Evolutionary conservation across 2,888 invertebrate species (phyloP), one percentile per base, ranked within the genome.

Genomic region (Laspeyria flexula): DNA sequence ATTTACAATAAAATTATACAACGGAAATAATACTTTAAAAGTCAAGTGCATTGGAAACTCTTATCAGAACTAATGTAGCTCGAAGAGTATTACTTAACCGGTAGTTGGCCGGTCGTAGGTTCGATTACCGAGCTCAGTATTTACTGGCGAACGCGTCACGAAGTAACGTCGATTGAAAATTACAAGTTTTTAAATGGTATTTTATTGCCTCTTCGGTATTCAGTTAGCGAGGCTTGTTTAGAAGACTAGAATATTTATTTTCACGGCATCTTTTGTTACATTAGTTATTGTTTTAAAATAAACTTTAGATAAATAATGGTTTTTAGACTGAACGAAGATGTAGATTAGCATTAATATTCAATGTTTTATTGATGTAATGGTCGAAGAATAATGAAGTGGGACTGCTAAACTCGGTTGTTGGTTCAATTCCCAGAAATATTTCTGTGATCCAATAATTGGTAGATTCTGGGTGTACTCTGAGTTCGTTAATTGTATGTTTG

Each of bases 91-190:
- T 66, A 61, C 43, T 51, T 65, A 69, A 66, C 61, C 53, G 67
- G 70, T 70, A 70, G 73, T 76, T 63, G 60, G 58, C 45, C 58
- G 52, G 46, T 10, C 47, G 41, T 64, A 62, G 75, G 74, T 81
- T 82, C 79, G 79, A 80, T 86, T 85, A 86, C 84, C 67, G 64
- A 23, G 54, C 51, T 5, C 59, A 63, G 73, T 78, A 75, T 86
- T 87, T 85, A 85, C 77, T 72, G 72, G 68, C 49, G 42, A 61
- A 59, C 75, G 47, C 77, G 81, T 85, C 86, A 86, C 85, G 84
- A 53, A 61, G 66, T 53, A 70, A 71, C 74, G 68, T 69, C 57
- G 65, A 79, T 76, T 70, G 70, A 81, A 79, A 77, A 73, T 82
- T 79, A 79, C 72, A 75, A 71, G 73, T 71, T 77, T 75, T 73